Percentiles rank a stretch among this genome's conserved stretches.
phyloP scores from a whole-genome alignment of 2,113 vertebrate species.

The Gavialis gangeticus region DNA sequence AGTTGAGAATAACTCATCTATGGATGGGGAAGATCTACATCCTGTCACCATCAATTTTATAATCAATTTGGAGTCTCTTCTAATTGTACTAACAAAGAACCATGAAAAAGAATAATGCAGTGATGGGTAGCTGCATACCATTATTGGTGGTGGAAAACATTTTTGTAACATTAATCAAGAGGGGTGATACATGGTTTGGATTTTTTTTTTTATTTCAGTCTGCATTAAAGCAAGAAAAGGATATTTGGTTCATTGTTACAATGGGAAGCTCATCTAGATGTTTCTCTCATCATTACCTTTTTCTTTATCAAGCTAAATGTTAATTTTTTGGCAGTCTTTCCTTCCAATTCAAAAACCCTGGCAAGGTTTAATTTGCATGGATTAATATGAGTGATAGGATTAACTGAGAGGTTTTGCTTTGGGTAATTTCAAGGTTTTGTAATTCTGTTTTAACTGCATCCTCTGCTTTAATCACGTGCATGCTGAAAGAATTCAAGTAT shows the following conservation, averaged over 20 bases:
- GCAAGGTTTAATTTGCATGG: background rate
- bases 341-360: slow-evolving; percentile 1
- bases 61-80: background rate
- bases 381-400: slow-evolving; percentile 37
- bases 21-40: background rate
- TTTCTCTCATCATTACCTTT: background rate
- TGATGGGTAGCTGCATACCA: background rate
- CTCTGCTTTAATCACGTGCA: slow-evolving; percentile 44
- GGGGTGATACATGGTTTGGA: background rate
- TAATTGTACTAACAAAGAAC: background rate
- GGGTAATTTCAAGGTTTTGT: slow-evolving; percentile 53
- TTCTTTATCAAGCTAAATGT: background rate
- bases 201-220: background rate
- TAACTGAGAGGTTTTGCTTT: slow-evolving; percentile 34
- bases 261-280: background rate
- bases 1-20: background rate
- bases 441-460: slow-evolving; percentile 48
- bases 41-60: background rate
- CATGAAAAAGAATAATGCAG: background rate
- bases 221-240: background rate
- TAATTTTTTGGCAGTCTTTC: background rate
- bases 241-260: background rate
- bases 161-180: background rate
- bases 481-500: slow-evolving; percentile 33
- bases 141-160: background rate